These are phyloP conservation scores for Lepisosteus osseus DNA, from an alignment of 2,113 vertebrate species.

Conservation along the genomic window DNA sequence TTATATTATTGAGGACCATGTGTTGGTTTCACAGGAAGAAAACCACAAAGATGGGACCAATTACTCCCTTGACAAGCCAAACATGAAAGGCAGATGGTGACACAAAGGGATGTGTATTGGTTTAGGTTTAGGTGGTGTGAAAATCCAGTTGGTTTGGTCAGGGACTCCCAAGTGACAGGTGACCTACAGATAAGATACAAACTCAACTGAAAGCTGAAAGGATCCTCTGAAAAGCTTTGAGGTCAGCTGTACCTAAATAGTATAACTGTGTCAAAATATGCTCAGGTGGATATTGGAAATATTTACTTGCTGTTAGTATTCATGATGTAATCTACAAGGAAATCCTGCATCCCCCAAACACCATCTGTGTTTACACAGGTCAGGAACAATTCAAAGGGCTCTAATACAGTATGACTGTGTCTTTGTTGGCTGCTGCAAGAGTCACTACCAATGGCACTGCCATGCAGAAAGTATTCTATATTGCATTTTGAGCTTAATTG, in stretches of 20 bases:
- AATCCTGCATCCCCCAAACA: not conserved
- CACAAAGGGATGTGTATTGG: conserved; percentile 25
- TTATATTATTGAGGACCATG: conserved; percentile 19
- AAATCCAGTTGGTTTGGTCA: conserved; percentile 35
- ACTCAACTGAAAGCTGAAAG: not conserved
- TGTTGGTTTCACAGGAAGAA: conserved; percentile 54
- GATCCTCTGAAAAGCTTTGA: not conserved
- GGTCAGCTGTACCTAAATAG: not conserved
- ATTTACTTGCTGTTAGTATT: not conserved
- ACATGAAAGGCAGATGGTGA: conserved; percentile 52
- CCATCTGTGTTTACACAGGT: too few relatives aligned
- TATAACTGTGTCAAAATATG: not conserved
- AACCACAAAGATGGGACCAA: conserved; percentile 37
- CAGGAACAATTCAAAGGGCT: too few relatives aligned
- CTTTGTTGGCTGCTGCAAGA: too few relatives aligned
- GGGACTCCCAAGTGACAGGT: conserved; percentile 31
- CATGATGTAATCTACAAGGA: not conserved
- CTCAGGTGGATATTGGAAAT: not conserved
- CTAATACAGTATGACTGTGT: too few relatives aligned
- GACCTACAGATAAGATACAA: conserved; percentile 7
- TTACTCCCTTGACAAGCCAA: conserved; percentile 25
- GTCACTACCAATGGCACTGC: too few relatives aligned
- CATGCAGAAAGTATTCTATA: too few relatives aligned
- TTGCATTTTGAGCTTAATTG: too few relatives aligned
- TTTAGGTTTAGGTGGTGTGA: conserved; percentile 38